These are phyloP conservation scores for Nephrotoma appendiculata DNA, from an alignment of 2,888 invertebrate genomes.

Conservation along the genomic window DNA sequence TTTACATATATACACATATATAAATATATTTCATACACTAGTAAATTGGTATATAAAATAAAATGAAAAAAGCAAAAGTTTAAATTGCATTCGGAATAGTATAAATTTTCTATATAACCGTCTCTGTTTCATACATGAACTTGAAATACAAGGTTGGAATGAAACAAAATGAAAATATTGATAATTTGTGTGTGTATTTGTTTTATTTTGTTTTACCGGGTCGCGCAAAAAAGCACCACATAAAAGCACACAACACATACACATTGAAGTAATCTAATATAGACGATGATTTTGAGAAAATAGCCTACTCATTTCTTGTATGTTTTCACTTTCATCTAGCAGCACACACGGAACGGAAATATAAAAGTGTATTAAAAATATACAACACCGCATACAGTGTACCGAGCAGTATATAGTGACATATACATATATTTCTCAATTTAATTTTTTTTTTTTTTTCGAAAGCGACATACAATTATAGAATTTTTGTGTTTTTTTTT, in stretches of 20 bases:
- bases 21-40: not conserved
- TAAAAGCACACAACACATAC: not conserved
- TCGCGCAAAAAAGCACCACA: not conserved
- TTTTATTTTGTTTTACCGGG: not conserved
- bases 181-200: not conserved
- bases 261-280: not conserved
- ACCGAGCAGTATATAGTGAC: not conserved
- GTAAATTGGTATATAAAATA: not conserved
- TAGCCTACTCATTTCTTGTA: not conserved
- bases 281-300: not conserved
- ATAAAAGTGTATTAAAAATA: not conserved
- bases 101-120: not conserved
- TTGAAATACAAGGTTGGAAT: not conserved
- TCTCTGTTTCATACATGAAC: not conserved
- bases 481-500: not conserved
- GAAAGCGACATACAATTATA: not conserved
- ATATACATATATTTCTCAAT: not conserved
- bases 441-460: not conserved
- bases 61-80: constrained; percentile 1
- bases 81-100: not conserved
- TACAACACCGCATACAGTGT: not conserved
- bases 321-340: constrained; percentile 4
- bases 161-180: not conserved
- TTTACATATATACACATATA: not conserved
- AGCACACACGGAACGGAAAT: not conserved